phyloP scores from a whole-genome alignment of 64 coral and sea anemone species.

The Dendrophyllia cribrosa region DNA sequence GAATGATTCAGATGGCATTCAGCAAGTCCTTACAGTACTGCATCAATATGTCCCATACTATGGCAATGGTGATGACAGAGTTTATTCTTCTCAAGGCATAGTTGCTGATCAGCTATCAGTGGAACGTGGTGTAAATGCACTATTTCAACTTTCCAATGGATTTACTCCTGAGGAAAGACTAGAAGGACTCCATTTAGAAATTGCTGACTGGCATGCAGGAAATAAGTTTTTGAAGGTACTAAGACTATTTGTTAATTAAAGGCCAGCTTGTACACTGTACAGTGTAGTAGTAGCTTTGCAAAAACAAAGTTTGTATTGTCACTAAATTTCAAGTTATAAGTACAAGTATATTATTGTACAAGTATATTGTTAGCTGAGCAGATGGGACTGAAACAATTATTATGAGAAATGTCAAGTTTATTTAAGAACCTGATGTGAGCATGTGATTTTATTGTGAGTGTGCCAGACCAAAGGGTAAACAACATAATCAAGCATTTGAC shows the following conservation, averaged over 20 bases:
- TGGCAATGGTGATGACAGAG: constrained; percentile 27
- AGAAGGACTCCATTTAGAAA: constrained; percentile 40
- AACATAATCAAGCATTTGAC: too few relatives aligned
- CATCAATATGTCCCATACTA: constrained; percentile 53
- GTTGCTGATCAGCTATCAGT: constrained; percentile 64
- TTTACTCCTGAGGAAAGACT: constrained; percentile 49
- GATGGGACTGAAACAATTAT: too few relatives aligned
- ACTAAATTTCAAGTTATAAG: too few relatives aligned
- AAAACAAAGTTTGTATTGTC: too few relatives aligned
- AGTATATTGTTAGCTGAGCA: too few relatives aligned
- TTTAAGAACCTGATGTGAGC: too few relatives aligned
- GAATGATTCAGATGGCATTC: constrained; percentile 52
- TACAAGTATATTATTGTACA: too few relatives aligned
- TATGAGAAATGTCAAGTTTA: too few relatives aligned
- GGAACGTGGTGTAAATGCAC: constrained; percentile 53
- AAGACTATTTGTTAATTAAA: not conserved
- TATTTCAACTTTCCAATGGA: constrained; percentile 41
- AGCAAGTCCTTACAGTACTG: constrained; percentile 49
- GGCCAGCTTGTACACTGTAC: too few relatives aligned
- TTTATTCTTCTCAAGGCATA: constrained; percentile 47
- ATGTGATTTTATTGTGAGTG: too few relatives aligned
- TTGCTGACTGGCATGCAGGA: too few relatives aligned
- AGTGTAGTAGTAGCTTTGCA: constrained; percentile 20
- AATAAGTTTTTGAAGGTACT: constrained; percentile 40
- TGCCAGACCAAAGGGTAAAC: too few relatives aligned